Evolutionary conservation across 1,140 invertebrate genomes (phyloP).

Genomic region (Calliopsis andreniformis): DNA sequence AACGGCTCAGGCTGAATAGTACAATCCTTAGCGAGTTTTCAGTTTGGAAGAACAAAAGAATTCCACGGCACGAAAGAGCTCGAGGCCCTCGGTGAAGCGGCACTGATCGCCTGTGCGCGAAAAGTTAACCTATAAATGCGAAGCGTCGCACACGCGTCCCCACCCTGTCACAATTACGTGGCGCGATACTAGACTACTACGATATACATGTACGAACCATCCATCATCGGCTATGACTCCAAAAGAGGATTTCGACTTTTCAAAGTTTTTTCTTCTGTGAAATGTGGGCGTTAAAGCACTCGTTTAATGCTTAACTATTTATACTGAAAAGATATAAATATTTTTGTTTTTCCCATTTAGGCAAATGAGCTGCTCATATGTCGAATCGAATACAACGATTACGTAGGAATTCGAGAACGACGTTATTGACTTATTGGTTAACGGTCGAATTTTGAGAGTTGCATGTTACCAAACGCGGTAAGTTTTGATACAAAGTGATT

Average conservation of each 20-base stretch:
- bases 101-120: conserved; percentile 49
- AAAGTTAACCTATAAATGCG: conserved; percentile 53
- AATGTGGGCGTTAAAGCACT: not conserved
- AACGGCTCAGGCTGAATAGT: not conserved
- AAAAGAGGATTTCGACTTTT: conserved; percentile 29
- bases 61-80: conserved; percentile 8
- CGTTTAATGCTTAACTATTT: too few species aligned
- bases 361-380: too few species aligned
- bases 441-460: not conserved
- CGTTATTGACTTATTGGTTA: not conserved
- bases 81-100: conserved; percentile 36
- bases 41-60: conserved; percentile 29
- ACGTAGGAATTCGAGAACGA: not conserved
- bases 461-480: too few species aligned
- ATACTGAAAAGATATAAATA: too few species aligned
- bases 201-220: too few species aligned
- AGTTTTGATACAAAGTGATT: conserved; percentile 8
- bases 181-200: conserved; percentile 33
- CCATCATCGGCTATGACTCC: conserved; percentile 13
- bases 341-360: too few species aligned
- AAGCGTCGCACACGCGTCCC: conserved; percentile 48
- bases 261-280: not conserved
- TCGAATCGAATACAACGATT: too few species aligned
- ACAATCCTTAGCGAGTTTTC: conserved; percentile 5
- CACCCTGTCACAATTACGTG: conserved; percentile 57